A percentile compares a stretch with the other conserved stretches of the same genome.
Conservation (phyloP, 2,113 vertebrate species). For the Corythaixoides concolor region DNA sequence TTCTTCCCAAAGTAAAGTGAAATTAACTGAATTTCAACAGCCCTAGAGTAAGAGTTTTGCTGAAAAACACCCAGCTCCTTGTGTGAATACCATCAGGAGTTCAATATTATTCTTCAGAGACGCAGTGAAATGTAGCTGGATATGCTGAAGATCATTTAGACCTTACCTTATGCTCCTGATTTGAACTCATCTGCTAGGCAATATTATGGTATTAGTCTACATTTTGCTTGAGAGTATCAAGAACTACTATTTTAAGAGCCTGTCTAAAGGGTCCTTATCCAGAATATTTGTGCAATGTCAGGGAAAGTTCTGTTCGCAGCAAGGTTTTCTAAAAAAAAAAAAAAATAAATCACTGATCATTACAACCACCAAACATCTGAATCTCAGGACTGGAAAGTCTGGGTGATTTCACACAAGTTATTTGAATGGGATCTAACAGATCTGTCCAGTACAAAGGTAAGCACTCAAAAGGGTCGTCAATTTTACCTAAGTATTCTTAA, state of each 20-base stretch:
- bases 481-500: background rate
- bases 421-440: background rate
- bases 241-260: background rate
- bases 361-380: background rate
- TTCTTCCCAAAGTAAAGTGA: background rate
- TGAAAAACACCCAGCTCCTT: background rate
- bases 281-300: background rate
- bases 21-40: background rate
- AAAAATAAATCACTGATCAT: background rate
- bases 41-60: background rate
- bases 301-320: background rate
- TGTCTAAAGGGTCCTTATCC: background rate
- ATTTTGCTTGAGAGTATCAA: background rate
- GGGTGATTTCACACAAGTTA: background rate
- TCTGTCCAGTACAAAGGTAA: background rate
- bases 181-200: background rate
- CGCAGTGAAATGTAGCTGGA: background rate
- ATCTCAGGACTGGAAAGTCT: background rate
- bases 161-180: background rate
- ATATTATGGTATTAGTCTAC: background rate
- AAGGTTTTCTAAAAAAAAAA: background rate
- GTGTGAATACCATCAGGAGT: background rate
- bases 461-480: background rate
- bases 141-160: background rate
- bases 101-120: background rate